phyloP scores from a whole-genome alignment of 2,113 vertebrate species.

The Oxyruncus cristatus region DNA sequence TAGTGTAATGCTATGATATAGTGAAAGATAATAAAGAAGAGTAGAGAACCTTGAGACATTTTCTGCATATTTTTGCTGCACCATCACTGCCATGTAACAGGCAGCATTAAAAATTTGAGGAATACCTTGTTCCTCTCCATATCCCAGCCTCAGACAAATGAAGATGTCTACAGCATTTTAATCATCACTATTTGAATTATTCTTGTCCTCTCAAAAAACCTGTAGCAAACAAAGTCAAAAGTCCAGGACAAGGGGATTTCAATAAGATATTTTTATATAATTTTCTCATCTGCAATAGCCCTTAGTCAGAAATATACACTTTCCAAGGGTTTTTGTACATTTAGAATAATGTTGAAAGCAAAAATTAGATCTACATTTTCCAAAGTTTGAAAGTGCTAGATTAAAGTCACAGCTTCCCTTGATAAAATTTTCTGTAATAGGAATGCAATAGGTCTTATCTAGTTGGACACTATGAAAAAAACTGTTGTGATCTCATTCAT shows the following conservation, averaged over 20 bases:
- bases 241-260: fast-evolving
- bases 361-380: not conserved
- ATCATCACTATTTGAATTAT: not conserved
- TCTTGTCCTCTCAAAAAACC: fast-evolving
- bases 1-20: not conserved
- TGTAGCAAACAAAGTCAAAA: not conserved
- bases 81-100: not conserved
- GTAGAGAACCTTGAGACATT: not conserved
- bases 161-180: not conserved
- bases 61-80: not conserved
- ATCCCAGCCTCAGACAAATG: not conserved
- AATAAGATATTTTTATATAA: not conserved
- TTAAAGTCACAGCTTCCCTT: not conserved
- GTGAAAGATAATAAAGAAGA: not conserved
- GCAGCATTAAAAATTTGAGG: not conserved
- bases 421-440: not conserved
- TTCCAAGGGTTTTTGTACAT: not conserved
- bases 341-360: not conserved
- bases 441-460: not conserved
- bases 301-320: not conserved
- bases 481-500: not conserved
- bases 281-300: not conserved
- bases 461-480: not conserved
- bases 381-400: not conserved
- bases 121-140: not conserved